phyloP scores from a whole-genome alignment of 2,797 vertebrate genomes.

The Sebastes minor region DNA sequence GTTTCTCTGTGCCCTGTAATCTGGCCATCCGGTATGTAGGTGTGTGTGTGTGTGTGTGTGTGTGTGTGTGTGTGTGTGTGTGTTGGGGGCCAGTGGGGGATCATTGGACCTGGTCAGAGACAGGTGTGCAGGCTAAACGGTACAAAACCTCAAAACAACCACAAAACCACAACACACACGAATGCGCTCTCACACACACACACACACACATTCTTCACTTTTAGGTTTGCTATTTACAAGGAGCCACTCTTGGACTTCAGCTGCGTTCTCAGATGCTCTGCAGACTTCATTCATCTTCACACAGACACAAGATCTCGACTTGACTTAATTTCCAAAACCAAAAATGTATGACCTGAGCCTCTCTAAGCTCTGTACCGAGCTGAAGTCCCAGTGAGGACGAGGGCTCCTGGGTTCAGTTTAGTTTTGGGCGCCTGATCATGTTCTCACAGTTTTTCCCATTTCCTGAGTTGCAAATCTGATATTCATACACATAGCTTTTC shows the following conservation, averaged over 20 bases:
- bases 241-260: constrained; percentile 14
- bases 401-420: constrained; percentile 41
- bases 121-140: constrained; percentile 78
- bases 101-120: constrained; percentile 73
- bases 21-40: constrained; percentile 75
- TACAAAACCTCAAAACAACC: constrained; percentile 56
- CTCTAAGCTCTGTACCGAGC: constrained; percentile 7
- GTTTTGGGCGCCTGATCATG: constrained; percentile 47
- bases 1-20: constrained; percentile 78
- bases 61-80: constrained; percentile 22
- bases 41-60: constrained; percentile 21
- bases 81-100: constrained; percentile 40
- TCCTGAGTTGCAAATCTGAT: constrained; percentile 62
- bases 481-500: constrained; percentile 52
- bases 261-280: constrained; percentile 28
- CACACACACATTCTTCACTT: neutral
- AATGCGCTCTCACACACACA: neutral
- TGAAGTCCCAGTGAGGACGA: constrained; percentile 41
- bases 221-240: constrained; percentile 18
- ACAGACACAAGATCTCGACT: constrained; percentile 30
- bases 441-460: constrained; percentile 61
- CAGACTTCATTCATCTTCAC: constrained; percentile 23
- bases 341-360: constrained; percentile 27
- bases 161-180: constrained; percentile 20
- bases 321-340: constrained; percentile 26